A percentile compares a stretch with the other conserved stretches of the same genome.
Conservation (phyloP, 2,888 invertebrate species). For the Nomada ruficornis region DNA sequence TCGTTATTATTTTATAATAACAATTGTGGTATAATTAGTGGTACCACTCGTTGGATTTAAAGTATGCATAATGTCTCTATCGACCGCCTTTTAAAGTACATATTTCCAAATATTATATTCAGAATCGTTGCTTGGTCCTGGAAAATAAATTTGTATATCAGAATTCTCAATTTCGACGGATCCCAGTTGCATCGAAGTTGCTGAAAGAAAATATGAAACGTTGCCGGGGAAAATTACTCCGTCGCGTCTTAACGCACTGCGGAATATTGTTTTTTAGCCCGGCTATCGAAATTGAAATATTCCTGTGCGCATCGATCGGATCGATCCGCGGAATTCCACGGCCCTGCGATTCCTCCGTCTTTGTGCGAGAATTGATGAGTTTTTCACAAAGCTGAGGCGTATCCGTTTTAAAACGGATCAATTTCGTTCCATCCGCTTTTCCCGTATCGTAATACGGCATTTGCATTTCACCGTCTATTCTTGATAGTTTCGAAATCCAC, state of each 20-base stretch:
- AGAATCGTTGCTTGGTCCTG: too few species aligned
- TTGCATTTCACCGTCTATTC: conserved; percentile 32
- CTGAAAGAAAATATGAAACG: background rate
- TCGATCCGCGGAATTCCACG: conserved; percentile 23
- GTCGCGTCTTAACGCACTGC: conserved; percentile 12
- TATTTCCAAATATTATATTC: too few species aligned
- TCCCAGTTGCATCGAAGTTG: background rate
- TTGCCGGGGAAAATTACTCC: background rate
- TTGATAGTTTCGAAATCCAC: conserved; percentile 26
- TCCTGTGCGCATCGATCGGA: conserved; percentile 28
- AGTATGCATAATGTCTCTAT: too few species aligned
- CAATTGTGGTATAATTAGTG: too few species aligned
- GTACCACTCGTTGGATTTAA: too few species aligned
- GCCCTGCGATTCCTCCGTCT: conserved; percentile 35
- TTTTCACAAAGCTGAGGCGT: conserved; percentile 24
- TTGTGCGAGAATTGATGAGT: conserved; percentile 40
- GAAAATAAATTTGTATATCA: too few species aligned
- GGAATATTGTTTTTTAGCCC: conserved; percentile 11
- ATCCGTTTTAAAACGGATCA: conserved; percentile 43
- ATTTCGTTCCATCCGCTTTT: conserved; percentile 12
- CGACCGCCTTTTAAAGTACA: too few species aligned
- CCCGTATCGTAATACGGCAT: conserved; percentile 28
- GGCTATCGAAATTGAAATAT: conserved; percentile 33
- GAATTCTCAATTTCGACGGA: too few species aligned
- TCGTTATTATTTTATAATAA: too few species aligned